Conservation (phyloP, 2,797 vertebrate genomes). For the Hypotaenidia okinawae region DNA sequence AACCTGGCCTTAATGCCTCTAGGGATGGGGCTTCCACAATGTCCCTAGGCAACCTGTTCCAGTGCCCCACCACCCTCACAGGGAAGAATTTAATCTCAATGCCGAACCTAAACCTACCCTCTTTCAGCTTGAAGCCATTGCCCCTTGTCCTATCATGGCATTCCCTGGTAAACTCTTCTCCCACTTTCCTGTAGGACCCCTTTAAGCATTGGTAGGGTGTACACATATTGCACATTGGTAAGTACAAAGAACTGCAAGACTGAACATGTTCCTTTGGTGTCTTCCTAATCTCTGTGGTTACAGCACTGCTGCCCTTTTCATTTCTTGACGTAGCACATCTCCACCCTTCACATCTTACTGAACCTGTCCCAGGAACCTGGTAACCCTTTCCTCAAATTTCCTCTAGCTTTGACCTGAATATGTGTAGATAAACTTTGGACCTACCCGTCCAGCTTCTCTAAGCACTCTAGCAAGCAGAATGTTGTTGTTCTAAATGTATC, state of each 20-base stretch:
- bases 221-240: neutral
- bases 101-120: too few relatives aligned
- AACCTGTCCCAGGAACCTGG: neutral
- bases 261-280: neutral
- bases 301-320: neutral
- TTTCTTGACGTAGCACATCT: neutral
- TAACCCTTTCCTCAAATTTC: neutral
- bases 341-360: neutral
- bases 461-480: neutral
- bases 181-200: too few relatives aligned
- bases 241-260: neutral
- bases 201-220: neutral
- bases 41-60: too few relatives aligned
- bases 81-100: too few relatives aligned
- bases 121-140: too few relatives aligned
- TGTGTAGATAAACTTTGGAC: neutral
- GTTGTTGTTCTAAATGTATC: neutral
- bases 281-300: neutral
- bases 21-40: too few relatives aligned
- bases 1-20: too few relatives aligned
- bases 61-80: too few relatives aligned
- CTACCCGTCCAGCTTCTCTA: neutral
- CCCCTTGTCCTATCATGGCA: too few relatives aligned
- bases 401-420: neutral
- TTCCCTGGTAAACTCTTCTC: too few relatives aligned